Evolutionary conservation across 2,888 invertebrate species (phyloP), one percentile per base, ranked within the genome.

Genomic region (Subacronicta megacephala): DNA sequence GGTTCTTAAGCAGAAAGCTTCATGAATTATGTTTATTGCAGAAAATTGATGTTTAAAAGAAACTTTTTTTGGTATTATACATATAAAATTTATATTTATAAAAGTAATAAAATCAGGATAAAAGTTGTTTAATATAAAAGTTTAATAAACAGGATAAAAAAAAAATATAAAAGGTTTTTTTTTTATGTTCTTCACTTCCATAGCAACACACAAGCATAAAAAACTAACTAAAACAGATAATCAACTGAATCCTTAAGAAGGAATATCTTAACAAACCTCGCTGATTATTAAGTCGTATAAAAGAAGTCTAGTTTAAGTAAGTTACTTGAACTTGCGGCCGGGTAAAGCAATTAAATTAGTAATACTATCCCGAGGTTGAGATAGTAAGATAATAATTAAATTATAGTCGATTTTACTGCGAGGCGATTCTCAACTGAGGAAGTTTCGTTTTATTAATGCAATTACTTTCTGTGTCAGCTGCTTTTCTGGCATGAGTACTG

Each of bases 271-370:
- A 26, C n/a, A 57, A 44, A 56, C 33, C 52, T 60, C 10, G 47
- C 35, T 70, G 62, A 57, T 49, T 57, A 56, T 41, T 16, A 43
- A 59, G 44, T 70, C 37, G 53, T 52, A 58, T 40, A 57, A 68
- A 62, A 81, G 77, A 79, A 79, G 78, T 75, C 60, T 78, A 77
- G 75, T 79, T 80, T 78, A 82, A 84, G 81, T 77, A 81, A 85
- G 83, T 87, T 82, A 87, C 71, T 76, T 74, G 78, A 82, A 79
- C 83, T n/a, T 82, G 78, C 62, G 65, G 67, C 72, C 73, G 55
- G 72, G 71, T 76, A 37, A 45, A 64, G 47, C 72, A 73, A 82
- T 81, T 72, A 65, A 77, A 81, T 82, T 81, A 81, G 73, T 71
- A 72, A 72, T 66, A 66, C 67, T 61, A 73, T 66, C 66, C 69